A percentile compares a stretch with the other conserved stretches of the same genome.
Conservation (phyloP, 2,888 invertebrate species). For the Orthonychiurus folsomi region DNA sequence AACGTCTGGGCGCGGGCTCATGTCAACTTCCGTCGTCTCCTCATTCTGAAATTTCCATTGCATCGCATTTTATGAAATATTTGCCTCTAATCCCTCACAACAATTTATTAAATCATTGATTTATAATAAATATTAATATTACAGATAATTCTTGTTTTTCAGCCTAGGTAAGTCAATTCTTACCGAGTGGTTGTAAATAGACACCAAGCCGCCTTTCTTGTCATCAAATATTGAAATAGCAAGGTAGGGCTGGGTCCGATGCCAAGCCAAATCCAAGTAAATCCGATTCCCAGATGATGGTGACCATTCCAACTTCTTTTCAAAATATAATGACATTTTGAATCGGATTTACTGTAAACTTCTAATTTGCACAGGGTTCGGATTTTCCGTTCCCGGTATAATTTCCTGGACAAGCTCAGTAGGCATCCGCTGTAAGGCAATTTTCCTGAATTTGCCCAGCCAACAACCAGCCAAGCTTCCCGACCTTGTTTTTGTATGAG, state of each 20-base stretch:
- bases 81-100: neutral
- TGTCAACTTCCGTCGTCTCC: slow-evolving; percentile 63
- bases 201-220: slow-evolving; percentile 78
- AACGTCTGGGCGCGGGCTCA: slow-evolving; percentile 63
- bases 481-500: too few relatives aligned
- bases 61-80: neutral
- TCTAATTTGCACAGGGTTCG: too few relatives aligned
- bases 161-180: too few relatives aligned
- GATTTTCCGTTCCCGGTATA: too few relatives aligned
- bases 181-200: slow-evolving; percentile 58
- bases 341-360: too few relatives aligned
- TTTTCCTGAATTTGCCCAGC: too few relatives aligned
- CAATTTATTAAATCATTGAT: too few relatives aligned
- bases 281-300: slow-evolving; percentile 54
- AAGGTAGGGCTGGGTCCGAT: slow-evolving; percentile 65
- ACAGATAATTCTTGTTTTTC: too few relatives aligned
- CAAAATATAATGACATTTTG: slow-evolving; percentile 71
- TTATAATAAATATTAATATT: too few relatives aligned
- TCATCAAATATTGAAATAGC: slow-evolving; percentile 81
- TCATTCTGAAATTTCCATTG: slow-evolving; percentile 64
- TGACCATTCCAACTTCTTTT: slow-evolving; percentile 67
- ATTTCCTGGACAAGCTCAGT: too few relatives aligned
- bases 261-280: slow-evolving; percentile 75
- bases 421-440: too few relatives aligned
- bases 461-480: too few relatives aligned